These are phyloP conservation scores for Conchocele bisecta DNA, from an alignment of 2,888 invertebrate species.

Conservation along the genomic window DNA sequence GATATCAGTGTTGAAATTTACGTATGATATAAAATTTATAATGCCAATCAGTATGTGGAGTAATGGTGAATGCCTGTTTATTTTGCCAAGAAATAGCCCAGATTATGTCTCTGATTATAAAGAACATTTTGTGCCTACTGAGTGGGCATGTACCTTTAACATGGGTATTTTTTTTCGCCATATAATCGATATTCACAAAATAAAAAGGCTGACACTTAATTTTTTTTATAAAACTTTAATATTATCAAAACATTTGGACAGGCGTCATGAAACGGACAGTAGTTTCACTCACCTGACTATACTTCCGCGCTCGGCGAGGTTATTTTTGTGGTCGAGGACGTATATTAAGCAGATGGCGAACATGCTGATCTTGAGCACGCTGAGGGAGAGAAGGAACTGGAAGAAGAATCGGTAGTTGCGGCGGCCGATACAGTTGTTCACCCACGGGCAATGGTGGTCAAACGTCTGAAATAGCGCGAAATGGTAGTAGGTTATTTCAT, in stretches of 20 bases:
- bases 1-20: no score
- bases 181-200: no score
- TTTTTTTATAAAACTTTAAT: neutral
- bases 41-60: no score
- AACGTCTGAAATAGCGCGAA: constrained; percentile 91
- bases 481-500: no score
- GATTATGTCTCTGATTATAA: no score
- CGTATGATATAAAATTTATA: no score
- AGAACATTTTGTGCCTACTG: no score
- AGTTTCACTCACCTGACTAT: constrained; percentile 63
- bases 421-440: constrained; percentile 89
- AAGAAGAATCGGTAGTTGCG: constrained; percentile 99
- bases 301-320: constrained; percentile 86
- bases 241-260: neutral
- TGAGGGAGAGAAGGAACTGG: constrained; percentile 97
- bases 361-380: constrained; percentile 98
- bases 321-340: constrained; percentile 92
- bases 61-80: no score
- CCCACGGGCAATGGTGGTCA: constrained; percentile 95
- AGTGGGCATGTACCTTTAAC: no score
- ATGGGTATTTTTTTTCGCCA: no score
- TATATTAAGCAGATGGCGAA: constrained; percentile 96
- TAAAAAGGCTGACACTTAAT: neutral
- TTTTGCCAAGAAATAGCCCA: no score
- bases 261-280: no score